Evolutionary conservation across 2,797 vertebrate genomes (phyloP).

Genomic region (Rhynchotus rufescens): DNA sequence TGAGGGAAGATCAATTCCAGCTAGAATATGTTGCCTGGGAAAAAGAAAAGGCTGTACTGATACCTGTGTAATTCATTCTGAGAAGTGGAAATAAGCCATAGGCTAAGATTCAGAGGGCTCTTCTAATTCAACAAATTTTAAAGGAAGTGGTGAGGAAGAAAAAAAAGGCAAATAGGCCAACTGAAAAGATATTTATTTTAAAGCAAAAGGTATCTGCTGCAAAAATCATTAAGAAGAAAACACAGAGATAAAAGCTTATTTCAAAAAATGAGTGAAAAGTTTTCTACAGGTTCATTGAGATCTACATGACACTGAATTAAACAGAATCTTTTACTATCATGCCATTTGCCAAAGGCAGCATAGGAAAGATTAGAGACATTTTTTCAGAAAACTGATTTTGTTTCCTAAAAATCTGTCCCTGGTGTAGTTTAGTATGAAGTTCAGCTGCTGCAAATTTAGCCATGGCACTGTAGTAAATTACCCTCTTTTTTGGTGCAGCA

Average conservation of each 20-base stretch:
- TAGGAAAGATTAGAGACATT: neutral
- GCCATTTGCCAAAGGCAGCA: neutral
- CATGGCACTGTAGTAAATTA: neutral
- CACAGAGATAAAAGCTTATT: neutral
- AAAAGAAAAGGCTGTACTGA: neutral
- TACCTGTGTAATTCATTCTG: neutral
- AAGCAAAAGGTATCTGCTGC: neutral
- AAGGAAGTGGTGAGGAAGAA: neutral
- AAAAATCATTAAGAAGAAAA: neutral
- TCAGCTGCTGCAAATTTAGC: neutral
- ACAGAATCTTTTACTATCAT: neutral
- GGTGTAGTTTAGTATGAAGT: neutral
- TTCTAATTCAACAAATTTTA: slow-evolving; percentile 30
- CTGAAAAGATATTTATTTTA: neutral
- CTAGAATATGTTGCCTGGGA: neutral
- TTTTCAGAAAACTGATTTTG: neutral
- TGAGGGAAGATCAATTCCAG: neutral
- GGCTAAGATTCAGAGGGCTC: neutral
- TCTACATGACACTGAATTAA: accelerated
- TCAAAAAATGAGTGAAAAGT: neutral
- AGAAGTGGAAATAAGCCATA: neutral
- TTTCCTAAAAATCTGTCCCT: neutral
- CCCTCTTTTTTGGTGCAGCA: neutral
- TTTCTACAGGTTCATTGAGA: neutral
- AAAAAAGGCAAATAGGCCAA: neutral